These are phyloP conservation scores for Sanderia malayensis DNA, from an alignment of 30 jellyfish, hydroid and myxozoan species.

Conservation along the genomic window DNA sequence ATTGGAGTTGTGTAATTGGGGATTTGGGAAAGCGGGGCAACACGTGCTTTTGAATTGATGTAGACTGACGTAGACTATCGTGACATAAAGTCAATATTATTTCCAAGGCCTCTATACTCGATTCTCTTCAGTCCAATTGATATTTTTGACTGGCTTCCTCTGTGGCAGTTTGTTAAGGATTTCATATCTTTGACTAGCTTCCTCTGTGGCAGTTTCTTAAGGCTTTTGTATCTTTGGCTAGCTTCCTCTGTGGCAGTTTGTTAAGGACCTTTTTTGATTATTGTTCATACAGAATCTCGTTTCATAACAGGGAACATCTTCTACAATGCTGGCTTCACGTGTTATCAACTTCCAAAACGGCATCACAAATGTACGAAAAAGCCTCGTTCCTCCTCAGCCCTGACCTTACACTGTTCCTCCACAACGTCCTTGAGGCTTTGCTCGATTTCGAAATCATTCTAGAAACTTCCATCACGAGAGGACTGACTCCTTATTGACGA, in stretches of 20 bases:
- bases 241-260: background rate
- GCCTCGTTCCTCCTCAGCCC: conserved; percentile 69
- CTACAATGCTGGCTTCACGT: conserved; percentile 76
- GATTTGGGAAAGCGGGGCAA: too few relatives aligned
- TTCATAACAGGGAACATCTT: conserved; percentile 65
- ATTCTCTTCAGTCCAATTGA: too few relatives aligned
- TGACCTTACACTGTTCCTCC: conserved; percentile 43
- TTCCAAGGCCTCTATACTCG: too few relatives aligned
- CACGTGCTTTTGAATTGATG: too few relatives aligned
- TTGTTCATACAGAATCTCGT: background rate
- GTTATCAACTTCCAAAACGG: conserved; percentile 49
- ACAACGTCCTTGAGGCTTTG: conserved; percentile 79
- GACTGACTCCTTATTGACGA: conserved; percentile 37
- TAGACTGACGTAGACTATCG: too few relatives aligned
- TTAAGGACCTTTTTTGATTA: background rate
- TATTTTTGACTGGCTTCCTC: too few relatives aligned
- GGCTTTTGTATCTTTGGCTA: too few relatives aligned
- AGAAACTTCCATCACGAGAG: conserved; percentile 91
- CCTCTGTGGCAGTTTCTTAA: too few relatives aligned
- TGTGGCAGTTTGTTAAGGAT: too few relatives aligned
- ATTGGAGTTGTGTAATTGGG: too few relatives aligned
- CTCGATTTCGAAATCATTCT: conserved; percentile 69
- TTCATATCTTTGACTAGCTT: too few relatives aligned
- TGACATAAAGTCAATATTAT: too few relatives aligned
- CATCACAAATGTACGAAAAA: conserved; percentile 77